Percentiles rank a stretch among this genome's conserved stretches.
phyloP scores from a whole-genome alignment of 2,888 invertebrate genomes.

The Tipula lateralis region DNA sequence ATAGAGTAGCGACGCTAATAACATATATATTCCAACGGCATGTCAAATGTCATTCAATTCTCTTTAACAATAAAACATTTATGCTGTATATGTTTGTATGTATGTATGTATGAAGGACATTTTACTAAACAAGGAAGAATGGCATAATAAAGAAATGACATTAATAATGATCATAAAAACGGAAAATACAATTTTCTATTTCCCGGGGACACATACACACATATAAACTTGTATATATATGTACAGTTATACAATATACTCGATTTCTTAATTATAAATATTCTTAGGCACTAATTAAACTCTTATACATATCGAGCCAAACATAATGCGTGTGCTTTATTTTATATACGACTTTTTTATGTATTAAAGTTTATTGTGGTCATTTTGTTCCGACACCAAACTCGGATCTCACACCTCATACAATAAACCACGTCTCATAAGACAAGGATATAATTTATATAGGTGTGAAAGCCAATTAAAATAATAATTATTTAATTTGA shows the following conservation, averaged over 20 bases:
- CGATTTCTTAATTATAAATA: neutral
- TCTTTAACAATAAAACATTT: neutral
- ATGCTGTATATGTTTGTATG: neutral
- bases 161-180: neutral
- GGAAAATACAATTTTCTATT: constrained; percentile 2
- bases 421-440: neutral
- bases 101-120: neutral
- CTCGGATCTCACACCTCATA: neutral
- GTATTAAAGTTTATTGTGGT: neutral
- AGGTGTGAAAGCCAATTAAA: neutral
- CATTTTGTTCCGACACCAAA: neutral
- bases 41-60: constrained; percentile 19
- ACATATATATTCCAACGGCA: neutral
- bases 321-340: neutral
- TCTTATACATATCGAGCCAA: neutral
- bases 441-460: neutral
- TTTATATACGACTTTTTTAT: neutral
- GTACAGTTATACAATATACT: neutral
- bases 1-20: neutral
- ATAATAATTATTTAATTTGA: neutral
- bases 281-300: neutral
- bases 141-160: neutral
- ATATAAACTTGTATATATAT: neutral
- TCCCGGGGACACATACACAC: neutral
- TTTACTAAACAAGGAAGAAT: neutral